phyloP scores from a whole-genome alignment of 2,113 vertebrate species.

The Neolamprologus fasciatus region DNA sequence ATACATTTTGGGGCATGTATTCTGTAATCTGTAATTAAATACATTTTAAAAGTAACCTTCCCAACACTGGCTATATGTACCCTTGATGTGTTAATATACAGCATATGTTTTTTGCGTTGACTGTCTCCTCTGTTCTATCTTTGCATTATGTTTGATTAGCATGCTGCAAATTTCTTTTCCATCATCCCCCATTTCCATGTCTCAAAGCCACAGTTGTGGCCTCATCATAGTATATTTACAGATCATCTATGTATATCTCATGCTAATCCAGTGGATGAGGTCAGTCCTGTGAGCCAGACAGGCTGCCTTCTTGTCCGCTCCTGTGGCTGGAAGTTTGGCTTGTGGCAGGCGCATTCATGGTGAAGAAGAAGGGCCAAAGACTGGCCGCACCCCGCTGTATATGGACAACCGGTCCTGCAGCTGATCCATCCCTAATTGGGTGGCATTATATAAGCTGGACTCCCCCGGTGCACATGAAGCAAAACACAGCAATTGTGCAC shows the following conservation, averaged over 20 bases:
- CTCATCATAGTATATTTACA: conserved; percentile 9
- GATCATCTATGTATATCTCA: conserved; percentile 38
- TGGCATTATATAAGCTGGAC: conserved; percentile 10
- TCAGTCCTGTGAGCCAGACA: background rate
- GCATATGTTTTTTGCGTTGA: background rate
- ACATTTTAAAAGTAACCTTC: too few relatives aligned
- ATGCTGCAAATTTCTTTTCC: background rate
- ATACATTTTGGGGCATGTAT: too few relatives aligned
- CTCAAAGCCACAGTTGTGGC: conserved; percentile 3
- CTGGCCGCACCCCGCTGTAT: background rate
- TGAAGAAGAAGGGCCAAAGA: background rate
- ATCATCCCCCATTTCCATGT: background rate
- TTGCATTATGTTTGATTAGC: background rate
- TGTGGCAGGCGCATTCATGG: background rate
- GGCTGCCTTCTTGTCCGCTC: background rate
- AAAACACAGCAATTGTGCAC: background rate
- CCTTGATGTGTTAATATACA: background rate
- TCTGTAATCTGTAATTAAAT: too few relatives aligned
- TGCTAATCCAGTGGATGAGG: conserved; percentile 10
- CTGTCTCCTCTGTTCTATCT: background rate
- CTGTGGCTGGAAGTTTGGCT: conserved; percentile 4
- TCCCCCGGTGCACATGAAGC: background rate
- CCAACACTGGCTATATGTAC: background rate
- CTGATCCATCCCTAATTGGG: conserved; percentile 35
- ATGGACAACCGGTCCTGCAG: conserved; percentile 7